A percentile compares a stretch with the other conserved stretches of the same genome.
Conservation (phyloP, 64 coral and sea anemone species). For the Dendrophyllia cribrosa region DNA sequence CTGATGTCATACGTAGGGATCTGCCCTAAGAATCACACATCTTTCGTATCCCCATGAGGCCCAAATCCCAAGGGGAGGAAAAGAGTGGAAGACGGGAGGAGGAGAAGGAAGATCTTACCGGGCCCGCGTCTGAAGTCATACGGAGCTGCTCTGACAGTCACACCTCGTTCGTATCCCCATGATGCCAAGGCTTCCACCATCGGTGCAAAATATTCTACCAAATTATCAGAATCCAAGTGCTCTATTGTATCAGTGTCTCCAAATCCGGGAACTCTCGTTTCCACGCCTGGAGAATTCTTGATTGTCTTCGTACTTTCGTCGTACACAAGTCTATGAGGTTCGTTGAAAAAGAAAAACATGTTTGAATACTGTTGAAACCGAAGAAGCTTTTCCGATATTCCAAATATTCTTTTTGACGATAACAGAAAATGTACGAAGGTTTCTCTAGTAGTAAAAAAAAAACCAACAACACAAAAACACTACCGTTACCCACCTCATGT, state of each 20-base stretch:
- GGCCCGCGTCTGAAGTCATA: conserved; percentile 95
- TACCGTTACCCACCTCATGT: conserved; percentile 48
- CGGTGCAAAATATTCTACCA: conserved; percentile 76
- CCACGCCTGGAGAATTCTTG: conserved; percentile 81
- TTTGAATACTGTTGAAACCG: not conserved
- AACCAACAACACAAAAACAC: not conserved
- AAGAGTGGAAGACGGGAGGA: too few species aligned
- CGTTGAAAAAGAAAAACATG: not conserved
- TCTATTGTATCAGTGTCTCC: conserved; percentile 82
- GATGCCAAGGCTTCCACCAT: conserved; percentile 47
- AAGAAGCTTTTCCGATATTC: too few species aligned
- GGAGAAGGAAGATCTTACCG: conserved; percentile 7
- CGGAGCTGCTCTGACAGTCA: conserved; percentile 77
- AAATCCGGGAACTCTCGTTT: conserved; percentile 85
- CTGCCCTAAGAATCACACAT: conserved; percentile 66
- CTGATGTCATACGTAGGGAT: conserved; percentile 81
- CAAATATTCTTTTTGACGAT: too few species aligned
- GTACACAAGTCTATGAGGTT: conserved; percentile 71
- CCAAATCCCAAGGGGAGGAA: too few species aligned
- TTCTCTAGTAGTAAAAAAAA: too few species aligned
- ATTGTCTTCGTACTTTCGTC: conserved; percentile 64
- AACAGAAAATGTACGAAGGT: too few species aligned
- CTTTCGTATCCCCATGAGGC: conserved; percentile 66
- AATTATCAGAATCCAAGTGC: conserved; percentile 65
- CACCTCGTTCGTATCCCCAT: conserved; percentile 77